Conservation (phyloP, 2,888 invertebrate species). For the Deladenus siricidicola region DNA sequence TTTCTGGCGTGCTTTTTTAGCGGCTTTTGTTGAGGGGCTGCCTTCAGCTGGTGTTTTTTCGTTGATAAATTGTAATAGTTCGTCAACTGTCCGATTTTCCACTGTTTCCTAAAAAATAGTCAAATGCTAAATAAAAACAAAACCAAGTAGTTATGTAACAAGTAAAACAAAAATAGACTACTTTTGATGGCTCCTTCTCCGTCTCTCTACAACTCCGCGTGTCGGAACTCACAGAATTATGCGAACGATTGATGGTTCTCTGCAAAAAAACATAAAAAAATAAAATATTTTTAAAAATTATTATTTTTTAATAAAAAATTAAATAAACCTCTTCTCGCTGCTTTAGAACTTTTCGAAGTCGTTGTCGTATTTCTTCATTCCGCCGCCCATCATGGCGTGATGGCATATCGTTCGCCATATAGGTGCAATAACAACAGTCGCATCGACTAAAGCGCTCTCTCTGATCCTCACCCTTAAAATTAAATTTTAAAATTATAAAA, state of each 20-base stretch:
- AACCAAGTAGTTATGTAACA: neutral
- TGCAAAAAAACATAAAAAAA: neutral
- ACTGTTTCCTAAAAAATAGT: constrained; percentile 4
- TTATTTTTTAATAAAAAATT: too few relatives aligned
- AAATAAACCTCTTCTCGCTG: neutral
- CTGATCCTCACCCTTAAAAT: neutral
- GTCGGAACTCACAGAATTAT: constrained; percentile 3
- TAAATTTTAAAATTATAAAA: neutral
- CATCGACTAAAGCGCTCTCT: constrained; percentile 4
- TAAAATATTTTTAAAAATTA: neutral
- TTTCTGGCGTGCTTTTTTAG: constrained; percentile 11
- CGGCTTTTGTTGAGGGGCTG: constrained; percentile 5
- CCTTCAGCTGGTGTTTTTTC: constrained; percentile 1
- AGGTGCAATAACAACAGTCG: constrained; percentile 8
- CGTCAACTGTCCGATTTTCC: constrained; percentile 7
- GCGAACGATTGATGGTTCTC: neutral
- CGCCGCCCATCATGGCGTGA: constrained; percentile 2
- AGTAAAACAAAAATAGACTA: neutral
- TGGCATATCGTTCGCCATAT: constrained; percentile 2
- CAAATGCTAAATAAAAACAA: neutral
- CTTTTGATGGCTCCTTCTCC: neutral
- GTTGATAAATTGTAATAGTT: constrained; percentile 9
- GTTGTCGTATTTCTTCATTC: constrained; percentile 10
- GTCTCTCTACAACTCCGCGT: neutral
- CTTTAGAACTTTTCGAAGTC: constrained; percentile 2